Conservation (phyloP, 1,140 invertebrate species). For the Caenorhabditis briggsae region DNA sequence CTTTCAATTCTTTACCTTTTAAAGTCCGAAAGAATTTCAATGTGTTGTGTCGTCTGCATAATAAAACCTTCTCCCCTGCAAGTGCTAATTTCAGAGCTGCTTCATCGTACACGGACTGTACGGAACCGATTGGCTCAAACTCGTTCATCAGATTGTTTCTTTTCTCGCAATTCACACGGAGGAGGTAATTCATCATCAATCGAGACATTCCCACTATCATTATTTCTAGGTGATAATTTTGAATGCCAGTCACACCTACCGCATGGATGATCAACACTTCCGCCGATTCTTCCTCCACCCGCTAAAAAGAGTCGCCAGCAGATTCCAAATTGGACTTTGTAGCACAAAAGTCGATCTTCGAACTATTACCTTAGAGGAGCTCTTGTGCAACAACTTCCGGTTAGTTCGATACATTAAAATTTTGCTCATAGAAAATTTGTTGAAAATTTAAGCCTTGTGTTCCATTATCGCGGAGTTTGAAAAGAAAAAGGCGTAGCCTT, state of each 20-base stretch:
- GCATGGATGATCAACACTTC: neutral
- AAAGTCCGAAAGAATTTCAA: neutral
- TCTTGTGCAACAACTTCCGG: neutral
- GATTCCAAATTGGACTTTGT: neutral
- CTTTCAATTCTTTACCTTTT: neutral
- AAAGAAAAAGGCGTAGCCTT: too few species aligned
- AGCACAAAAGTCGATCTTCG: neutral
- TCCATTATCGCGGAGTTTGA: too few species aligned
- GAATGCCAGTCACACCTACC: slow-evolving; percentile 28
- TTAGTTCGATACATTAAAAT: neutral
- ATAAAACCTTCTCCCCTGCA: neutral
- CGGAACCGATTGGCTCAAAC: slow-evolving; percentile 9
- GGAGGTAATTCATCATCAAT: neutral
- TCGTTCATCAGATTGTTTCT: neutral
- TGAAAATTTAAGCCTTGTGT: too few species aligned
- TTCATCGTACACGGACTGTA: slow-evolving; percentile 22
- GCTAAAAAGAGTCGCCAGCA: neutral
- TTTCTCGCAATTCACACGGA: neutral
- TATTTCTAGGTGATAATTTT: slow-evolving; percentile 8
- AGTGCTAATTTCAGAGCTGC: neutral
- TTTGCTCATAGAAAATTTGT: too few species aligned
- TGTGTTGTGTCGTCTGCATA: neutral
- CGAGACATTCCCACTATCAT: neutral
- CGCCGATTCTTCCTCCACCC: slow-evolving; percentile 8
- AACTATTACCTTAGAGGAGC: neutral